Conservation (phyloP, 2,797 vertebrate species). For the Argentina silus region DNA sequence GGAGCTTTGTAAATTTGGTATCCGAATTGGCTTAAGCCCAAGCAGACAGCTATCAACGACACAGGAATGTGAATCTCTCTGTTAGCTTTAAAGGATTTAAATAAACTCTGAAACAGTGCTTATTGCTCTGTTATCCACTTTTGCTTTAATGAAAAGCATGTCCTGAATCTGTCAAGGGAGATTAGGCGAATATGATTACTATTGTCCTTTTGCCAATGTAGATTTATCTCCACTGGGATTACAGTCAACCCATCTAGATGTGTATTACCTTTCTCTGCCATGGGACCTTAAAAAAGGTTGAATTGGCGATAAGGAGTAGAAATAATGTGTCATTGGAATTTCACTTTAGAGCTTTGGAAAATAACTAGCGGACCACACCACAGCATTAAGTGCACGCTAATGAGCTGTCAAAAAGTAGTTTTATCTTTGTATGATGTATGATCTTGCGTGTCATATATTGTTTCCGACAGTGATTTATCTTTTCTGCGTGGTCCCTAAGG, state of each 20-base stretch:
- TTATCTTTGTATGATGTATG: background rate
- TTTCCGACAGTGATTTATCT: background rate
- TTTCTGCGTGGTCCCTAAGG: background rate
- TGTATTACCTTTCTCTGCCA: conserved; percentile 68
- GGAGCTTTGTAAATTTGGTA: conserved; percentile 68
- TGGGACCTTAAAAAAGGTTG: conserved; percentile 64
- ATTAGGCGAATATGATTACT: conserved; percentile 96
- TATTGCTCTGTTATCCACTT: conserved; percentile 92
- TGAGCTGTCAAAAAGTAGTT: background rate
- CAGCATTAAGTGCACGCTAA: background rate
- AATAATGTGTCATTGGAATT: conserved; percentile 65
- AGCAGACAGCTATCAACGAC: conserved; percentile 64
- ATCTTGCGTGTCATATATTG: background rate
- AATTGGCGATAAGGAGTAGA: conserved; percentile 64
- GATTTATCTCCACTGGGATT: conserved; percentile 82
- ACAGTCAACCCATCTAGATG: conserved; percentile 66
- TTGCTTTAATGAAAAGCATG: conserved; percentile 95
- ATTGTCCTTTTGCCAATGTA: conserved; percentile 90
- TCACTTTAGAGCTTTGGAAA: conserved; percentile 45
- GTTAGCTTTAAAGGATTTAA: conserved; percentile 90
- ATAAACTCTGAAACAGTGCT: conserved; percentile 88
- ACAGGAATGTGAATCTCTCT: conserved; percentile 77
- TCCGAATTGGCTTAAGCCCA: conserved; percentile 65
- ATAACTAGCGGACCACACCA: background rate
- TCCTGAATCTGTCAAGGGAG: conserved; percentile 93